phyloP scores from a whole-genome alignment of 2,797 vertebrate species.

The Manis javanica region DNA sequence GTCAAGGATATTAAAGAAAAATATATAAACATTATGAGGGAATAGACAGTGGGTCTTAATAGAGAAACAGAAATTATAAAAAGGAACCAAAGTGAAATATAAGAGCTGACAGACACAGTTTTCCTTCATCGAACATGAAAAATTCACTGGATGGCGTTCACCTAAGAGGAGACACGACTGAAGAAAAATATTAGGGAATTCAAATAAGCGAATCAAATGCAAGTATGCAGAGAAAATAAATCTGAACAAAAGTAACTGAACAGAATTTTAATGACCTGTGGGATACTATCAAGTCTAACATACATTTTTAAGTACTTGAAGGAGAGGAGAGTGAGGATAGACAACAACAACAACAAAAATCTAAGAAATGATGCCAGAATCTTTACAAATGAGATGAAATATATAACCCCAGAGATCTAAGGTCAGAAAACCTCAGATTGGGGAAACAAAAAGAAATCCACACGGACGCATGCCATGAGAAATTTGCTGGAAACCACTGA shows the following conservation, averaged over 20 bases:
- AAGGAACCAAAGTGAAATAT: neutral
- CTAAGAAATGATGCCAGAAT: neutral
- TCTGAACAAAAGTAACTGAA: neutral
- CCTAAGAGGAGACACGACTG: neutral
- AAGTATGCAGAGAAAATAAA: neutral
- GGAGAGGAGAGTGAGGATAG: neutral
- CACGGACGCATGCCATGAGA: neutral
- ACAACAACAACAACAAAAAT: neutral
- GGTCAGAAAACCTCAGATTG: neutral
- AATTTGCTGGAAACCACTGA: neutral
- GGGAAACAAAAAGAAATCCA: neutral
- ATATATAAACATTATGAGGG: neutral
- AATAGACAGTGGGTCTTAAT: neutral
- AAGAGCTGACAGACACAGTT: neutral
- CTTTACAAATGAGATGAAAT: neutral
- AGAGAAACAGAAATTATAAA: neutral
- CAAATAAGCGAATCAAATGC: neutral
- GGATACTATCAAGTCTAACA: neutral
- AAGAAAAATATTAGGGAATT: neutral
- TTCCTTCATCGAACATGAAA: neutral
- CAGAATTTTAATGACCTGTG: neutral
- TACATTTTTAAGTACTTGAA: neutral
- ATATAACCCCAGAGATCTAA: neutral
- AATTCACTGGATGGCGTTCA: neutral
- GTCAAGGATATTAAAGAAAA: neutral